Conservation (phyloP, 2,113 vertebrate species). For the Engraulis encrasicolus region DNA sequence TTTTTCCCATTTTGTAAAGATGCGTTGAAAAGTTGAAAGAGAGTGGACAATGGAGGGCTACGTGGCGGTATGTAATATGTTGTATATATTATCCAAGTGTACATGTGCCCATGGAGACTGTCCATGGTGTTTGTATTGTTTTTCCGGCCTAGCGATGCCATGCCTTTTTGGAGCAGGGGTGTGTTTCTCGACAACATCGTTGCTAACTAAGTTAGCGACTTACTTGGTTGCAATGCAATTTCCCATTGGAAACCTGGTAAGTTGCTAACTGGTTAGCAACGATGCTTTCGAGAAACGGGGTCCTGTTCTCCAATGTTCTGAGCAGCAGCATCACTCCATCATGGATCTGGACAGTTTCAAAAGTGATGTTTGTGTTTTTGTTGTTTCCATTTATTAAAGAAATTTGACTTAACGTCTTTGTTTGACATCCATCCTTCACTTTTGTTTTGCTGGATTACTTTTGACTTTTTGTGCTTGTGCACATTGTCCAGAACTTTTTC, state of each 20-base stretch:
- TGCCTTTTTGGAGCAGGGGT: background rate
- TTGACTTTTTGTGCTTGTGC: background rate
- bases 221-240: no score
- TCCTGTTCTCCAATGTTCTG: background rate
- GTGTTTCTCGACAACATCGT: no score
- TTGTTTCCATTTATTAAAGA: constrained; percentile 66
- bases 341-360: constrained; percentile 34
- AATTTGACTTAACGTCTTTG: background rate
- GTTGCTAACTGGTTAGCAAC: no score
- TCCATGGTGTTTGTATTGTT: background rate
- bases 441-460: background rate
- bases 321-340: background rate
- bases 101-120: background rate
- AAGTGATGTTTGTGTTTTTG: constrained; percentile 50
- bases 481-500: background rate
- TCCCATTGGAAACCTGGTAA: no score
- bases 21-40: background rate
- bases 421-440: background rate
- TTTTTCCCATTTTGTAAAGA: constrained; percentile 11
- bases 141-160: background rate
- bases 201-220: no score
- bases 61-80: background rate
- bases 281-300: no score
- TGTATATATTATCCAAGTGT: background rate
- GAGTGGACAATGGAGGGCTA: background rate